Percentiles rank a stretch among this genome's conserved stretches.
Evolutionary conservation across 2,113 vertebrate genomes (phyloP).

Genomic region (Salvelinus alpinus): DNA sequence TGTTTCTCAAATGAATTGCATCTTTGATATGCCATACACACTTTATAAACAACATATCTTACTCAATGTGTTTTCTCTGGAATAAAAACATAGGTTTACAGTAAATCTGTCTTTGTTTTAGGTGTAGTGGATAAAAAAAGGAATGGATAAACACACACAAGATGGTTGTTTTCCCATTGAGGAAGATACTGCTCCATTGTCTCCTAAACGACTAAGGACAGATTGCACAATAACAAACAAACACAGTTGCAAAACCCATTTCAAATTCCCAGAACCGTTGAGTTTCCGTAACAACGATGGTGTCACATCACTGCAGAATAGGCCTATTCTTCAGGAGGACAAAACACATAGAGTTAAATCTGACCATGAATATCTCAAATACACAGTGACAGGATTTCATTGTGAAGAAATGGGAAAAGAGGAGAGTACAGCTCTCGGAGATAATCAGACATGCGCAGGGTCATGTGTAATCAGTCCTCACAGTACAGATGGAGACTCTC

Average conservation of each 20-base stretch:
- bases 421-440: slow-evolving; percentile 6
- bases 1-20: not conserved
- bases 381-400: slow-evolving; percentile 21
- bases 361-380: slow-evolving; percentile 6
- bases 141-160: slow-evolving; percentile 49
- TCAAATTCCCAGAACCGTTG: slow-evolving; percentile 28
- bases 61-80: not conserved
- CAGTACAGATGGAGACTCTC: slow-evolving; percentile 14
- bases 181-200: slow-evolving; percentile 18
- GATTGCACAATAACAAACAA: slow-evolving; percentile 19
- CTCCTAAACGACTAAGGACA: slow-evolving; percentile 49
- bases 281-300: slow-evolving; percentile 17
- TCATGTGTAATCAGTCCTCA: slow-evolving; percentile 18
- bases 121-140: slow-evolving; percentile 5
- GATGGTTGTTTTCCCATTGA: slow-evolving; percentile 13
- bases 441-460: not conserved
- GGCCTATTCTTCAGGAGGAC: not conserved
- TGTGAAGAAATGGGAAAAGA: slow-evolving; percentile 1
- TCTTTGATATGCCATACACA: not conserved
- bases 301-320: not conserved
- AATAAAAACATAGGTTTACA: not conserved
- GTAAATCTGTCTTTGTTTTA: slow-evolving; percentile 32
- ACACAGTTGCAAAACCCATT: slow-evolving; percentile 6
- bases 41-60: not conserved
- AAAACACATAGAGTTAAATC: slow-evolving; percentile 4